phyloP scores from a whole-genome alignment of 2,888 invertebrate species.

The Baronia brevicornis region DNA sequence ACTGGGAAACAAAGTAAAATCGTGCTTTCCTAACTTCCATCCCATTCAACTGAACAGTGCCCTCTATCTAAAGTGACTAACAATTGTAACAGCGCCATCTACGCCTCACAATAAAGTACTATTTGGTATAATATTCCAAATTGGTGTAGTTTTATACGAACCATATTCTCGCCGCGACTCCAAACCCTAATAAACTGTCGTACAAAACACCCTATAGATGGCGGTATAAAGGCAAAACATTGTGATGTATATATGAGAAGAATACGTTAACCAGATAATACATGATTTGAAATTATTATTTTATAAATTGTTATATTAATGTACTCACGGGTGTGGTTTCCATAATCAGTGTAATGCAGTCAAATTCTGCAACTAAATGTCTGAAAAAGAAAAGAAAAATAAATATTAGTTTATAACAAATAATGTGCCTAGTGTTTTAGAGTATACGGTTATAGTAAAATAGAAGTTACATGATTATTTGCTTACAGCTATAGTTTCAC shows the following conservation, averaged over 20 bases:
- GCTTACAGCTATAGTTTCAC: too few species aligned
- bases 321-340: constrained; percentile 65
- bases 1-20: neutral
- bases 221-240: constrained; percentile 33
- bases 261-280: too few species aligned
- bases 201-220: constrained; percentile 36
- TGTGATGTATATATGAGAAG: constrained; percentile 37
- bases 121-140: too few species aligned
- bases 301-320: constrained; percentile 1
- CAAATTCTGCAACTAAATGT: constrained; percentile 45
- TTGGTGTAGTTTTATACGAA: too few species aligned
- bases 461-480: too few species aligned
- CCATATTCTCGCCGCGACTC: too few species aligned
- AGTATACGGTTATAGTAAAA: neutral
- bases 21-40: neutral
- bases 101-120: too few species aligned
- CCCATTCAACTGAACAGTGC: neutral
- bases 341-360: constrained; percentile 41
- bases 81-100: too few species aligned
- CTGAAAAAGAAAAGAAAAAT: constrained; percentile 41
- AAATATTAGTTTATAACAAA: constrained; percentile 19
- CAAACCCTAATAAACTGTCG: constrained; percentile 6
- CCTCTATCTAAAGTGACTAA: too few species aligned
- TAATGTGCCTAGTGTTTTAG: neutral
- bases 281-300: too few species aligned